These are phyloP conservation scores for Pachyuromys duprasi DNA, from an alignment of 2,797 vertebrate genomes.

Conservation along the genomic window DNA sequence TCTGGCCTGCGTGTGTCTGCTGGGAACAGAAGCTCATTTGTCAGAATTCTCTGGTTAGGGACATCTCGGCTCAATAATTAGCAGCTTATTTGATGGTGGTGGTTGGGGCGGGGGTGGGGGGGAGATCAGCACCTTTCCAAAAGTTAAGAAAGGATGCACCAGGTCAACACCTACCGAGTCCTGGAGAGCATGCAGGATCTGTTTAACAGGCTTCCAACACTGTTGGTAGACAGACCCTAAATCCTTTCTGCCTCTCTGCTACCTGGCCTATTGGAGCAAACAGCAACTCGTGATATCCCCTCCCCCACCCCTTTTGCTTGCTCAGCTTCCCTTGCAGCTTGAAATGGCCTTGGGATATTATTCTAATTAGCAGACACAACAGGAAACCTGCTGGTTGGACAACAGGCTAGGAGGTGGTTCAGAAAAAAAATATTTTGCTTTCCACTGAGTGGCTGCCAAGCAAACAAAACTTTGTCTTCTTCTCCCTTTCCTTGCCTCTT, in stretches of 20 bases:
- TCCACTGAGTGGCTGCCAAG: neutral
- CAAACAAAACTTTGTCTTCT: neutral
- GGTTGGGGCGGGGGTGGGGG: no score
- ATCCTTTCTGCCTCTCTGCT: neutral
- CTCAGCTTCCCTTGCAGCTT: neutral
- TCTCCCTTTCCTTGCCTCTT: neutral
- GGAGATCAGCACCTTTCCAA: no score
- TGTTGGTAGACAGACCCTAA: neutral
- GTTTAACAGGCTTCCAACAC: neutral
- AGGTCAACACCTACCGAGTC: neutral
- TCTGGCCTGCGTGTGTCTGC: neutral
- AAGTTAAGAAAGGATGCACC: neutral
- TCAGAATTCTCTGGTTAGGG: neutral
- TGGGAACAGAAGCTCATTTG: neutral
- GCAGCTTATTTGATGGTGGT: no score
- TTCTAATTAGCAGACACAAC: neutral
- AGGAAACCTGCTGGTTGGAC: neutral
- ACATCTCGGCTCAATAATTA: neutral
- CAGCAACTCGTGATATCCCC: neutral
- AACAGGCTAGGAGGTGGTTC: neutral
- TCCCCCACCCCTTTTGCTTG: neutral
- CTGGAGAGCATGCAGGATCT: neutral
- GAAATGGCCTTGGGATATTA: neutral
- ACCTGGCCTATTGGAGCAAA: neutral
- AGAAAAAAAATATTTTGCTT: constrained; percentile 47